These are phyloP conservation scores for Triplophysa siluroides DNA, from an alignment of 2,113 vertebrate species.

Conservation along the genomic window DNA sequence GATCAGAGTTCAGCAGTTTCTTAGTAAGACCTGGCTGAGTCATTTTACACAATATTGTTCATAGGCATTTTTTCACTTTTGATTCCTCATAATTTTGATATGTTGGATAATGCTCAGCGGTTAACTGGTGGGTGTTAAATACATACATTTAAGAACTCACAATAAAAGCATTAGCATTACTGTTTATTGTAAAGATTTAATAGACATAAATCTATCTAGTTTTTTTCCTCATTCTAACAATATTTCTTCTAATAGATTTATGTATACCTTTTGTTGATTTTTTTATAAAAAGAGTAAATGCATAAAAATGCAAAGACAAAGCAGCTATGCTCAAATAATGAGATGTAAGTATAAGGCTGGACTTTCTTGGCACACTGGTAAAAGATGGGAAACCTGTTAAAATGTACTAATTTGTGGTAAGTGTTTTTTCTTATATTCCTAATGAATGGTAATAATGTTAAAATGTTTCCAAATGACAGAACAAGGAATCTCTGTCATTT, in stretches of 20 bases:
- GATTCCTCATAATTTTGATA: neutral
- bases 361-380: no score
- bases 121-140: conserved; percentile 5
- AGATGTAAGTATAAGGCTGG: no score
- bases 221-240: neutral
- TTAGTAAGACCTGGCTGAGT: conserved; percentile 8
- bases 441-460: no score
- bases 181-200: neutral
- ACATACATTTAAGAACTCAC: neutral
- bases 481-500: neutral
- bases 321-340: no score
- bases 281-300: no score
- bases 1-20: conserved; percentile 21
- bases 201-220: neutral
- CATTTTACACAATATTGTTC: conserved; percentile 12
- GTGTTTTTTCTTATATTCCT: no score
- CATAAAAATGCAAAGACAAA: no score
- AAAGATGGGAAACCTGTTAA: no score
- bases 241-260: no score
- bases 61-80: neutral
- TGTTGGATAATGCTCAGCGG: neutral
- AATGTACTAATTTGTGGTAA: no score
- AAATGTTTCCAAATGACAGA: neutral
- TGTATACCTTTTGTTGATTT: no score
- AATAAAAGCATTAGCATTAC: neutral